A percentile compares a stretch with the other conserved stretches of the same genome.
These are phyloP conservation scores for Nesoenas mayeri DNA, from an alignment of 2,113 vertebrate species.

Conservation along the genomic window DNA sequence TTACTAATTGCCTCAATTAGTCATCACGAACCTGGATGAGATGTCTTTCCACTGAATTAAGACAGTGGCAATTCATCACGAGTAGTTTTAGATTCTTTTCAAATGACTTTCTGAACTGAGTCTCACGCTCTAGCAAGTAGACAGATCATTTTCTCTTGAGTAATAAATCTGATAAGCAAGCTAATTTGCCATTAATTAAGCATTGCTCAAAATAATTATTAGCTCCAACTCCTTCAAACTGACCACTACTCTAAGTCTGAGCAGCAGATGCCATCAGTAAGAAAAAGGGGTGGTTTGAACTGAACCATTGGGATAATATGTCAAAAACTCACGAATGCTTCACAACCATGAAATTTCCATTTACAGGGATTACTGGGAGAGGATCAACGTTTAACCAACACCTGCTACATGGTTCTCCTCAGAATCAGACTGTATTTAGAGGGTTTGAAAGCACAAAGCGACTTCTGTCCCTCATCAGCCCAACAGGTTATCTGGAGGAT, in stretches of 20 bases:
- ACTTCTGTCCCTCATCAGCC: not conserved
- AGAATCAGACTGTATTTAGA: not conserved
- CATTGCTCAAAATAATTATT: not conserved
- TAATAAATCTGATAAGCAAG: not conserved
- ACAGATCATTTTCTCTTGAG: not conserved
- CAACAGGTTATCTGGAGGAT: too few species aligned
- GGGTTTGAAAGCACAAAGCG: not conserved
- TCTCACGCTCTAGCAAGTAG: not conserved
- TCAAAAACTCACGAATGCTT: not conserved
- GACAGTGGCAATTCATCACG: not conserved
- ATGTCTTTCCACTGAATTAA: not conserved
- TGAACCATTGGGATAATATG: rapidly evolving
- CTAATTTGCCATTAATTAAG: conserved; percentile 29
- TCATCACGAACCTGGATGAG: rapidly evolving
- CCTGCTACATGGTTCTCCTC: rapidly evolving
- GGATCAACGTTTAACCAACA: not conserved
- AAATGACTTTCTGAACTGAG: not conserved
- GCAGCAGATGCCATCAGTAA: not conserved
- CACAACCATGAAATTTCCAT: not conserved
- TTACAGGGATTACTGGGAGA: not conserved
- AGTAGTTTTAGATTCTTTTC: not conserved
- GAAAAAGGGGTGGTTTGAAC: not conserved
- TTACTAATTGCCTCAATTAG: not conserved
- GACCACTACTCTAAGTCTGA: not conserved
- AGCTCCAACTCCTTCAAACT: not conserved